Base-by-base conservation (phyloP, 2,113 vertebrate genomes). In the Telmatochromis sp. region DNA sequence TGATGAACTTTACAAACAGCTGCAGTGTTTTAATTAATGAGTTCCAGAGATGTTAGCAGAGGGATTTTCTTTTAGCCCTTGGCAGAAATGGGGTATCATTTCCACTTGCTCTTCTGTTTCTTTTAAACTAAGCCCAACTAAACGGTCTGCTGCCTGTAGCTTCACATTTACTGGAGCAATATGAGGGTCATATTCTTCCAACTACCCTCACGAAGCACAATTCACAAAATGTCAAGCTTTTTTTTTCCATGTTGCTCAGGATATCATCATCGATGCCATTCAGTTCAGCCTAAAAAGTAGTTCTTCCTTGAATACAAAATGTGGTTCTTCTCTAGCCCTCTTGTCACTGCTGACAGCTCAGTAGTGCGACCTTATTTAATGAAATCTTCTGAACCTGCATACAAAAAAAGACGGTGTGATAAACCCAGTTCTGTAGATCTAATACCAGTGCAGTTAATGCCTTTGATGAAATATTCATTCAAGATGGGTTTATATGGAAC, bases 401-500 rank as follows among this genome's bases (percentile, higher is more conserved):
- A 10, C 54, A 45, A 33, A 51, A 78, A 80, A 84, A 54, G 84
- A 17, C 49, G 1, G 47, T 26, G 6, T 63, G 80, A 88, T 91
- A 37, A 93, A 87, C 40, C 21, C 54, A 19, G 26, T 54, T 35
- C 23, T 75, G 54, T 84, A 79, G 9, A 31, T 85, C 17, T 28
- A 17, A 37, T 15, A 28, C 45, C 31, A 3, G 26, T 23, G 42
- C 37, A 65, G 54, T 54, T 51, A 14, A 57, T 7, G 26, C 51
- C 60, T 88, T 68, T 86, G 89, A 88, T 88, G 45, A 84, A 86
- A 85, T 53, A 86, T 80, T 33, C 4, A 86, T 84, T 57, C 37
- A 37, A 51, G 5, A 11, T 26, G 23, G 55, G 54, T 70, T 87
- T 23, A 63, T 78, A 33, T 21, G 28, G 31, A 86, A n/a, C 84